phyloP scores from a whole-genome alignment of 2,797 vertebrate genomes.

The Rhyacichthys aspro region DNA sequence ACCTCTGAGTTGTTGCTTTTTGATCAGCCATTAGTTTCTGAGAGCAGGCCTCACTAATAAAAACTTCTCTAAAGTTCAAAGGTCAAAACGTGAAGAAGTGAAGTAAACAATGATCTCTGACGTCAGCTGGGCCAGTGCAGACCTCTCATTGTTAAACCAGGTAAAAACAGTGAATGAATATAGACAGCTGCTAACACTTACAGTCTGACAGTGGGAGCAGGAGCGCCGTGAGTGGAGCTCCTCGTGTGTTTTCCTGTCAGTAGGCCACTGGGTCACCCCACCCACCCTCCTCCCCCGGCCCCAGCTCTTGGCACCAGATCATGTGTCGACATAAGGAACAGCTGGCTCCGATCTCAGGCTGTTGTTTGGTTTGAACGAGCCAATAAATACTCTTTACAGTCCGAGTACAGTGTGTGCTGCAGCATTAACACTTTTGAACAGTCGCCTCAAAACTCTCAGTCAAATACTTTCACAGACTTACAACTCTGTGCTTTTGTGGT shows the following conservation, averaged over 20 bases:
- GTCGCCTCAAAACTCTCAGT: no score
- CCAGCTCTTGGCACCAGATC: constrained; percentile 36
- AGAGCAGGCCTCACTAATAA: not conserved
- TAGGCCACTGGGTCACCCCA: constrained; percentile 54
- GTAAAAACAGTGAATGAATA: constrained; percentile 26
- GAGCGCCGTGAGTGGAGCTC: constrained; percentile 22
- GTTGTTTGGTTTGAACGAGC: constrained; percentile 39
- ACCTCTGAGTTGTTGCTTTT: not conserved
- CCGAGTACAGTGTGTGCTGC: no score
- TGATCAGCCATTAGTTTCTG: not conserved
- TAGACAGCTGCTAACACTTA: constrained; percentile 54
- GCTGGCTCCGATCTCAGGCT: constrained; percentile 30
- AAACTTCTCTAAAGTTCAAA: constrained; percentile 2
- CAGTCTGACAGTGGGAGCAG: constrained; percentile 9
- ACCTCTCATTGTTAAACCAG: not conserved
- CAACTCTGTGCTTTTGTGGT: not conserved
- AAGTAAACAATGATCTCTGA: not conserved
- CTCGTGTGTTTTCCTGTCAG: constrained; percentile 25
- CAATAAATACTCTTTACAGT: constrained; percentile 21
- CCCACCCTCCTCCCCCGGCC: not conserved
- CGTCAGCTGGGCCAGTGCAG: not conserved
- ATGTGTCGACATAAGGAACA: constrained; percentile 36
- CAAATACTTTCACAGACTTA: not conserved
- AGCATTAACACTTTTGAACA: no score
- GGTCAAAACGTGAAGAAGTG: not conserved